These are phyloP conservation scores for Typhlichthys subterraneus DNA, from an alignment of 2,797 vertebrate species.

Conservation along the genomic window DNA sequence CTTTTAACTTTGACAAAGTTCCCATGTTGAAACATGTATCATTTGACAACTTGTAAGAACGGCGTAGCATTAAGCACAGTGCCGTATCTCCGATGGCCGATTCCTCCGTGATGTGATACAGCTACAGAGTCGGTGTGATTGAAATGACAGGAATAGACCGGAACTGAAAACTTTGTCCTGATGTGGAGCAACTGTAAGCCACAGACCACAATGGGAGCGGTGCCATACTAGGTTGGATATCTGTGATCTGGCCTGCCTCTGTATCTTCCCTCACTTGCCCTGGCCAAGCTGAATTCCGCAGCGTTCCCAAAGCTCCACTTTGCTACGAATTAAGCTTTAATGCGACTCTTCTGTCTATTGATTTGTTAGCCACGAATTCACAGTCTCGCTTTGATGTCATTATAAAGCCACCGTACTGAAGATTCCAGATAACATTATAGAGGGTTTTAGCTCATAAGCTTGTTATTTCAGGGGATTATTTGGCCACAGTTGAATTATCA, in stretches of 20 bases:
- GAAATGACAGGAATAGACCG: constrained; percentile 8
- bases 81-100: not conserved
- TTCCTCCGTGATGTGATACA: not conserved
- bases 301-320: constrained; percentile 72
- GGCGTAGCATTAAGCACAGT: not conserved
- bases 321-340: constrained; percentile 76
- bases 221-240: constrained; percentile 51
- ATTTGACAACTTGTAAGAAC: not conserved
- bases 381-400: constrained; percentile 82
- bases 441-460: constrained; percentile 82
- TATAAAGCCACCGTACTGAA: constrained; percentile 79
- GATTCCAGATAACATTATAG: constrained; percentile 82
- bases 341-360: constrained; percentile 76
- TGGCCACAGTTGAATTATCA: constrained; percentile 75
- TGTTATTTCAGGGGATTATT: constrained; percentile 84
- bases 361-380: constrained; percentile 78
- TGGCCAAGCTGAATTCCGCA: constrained; percentile 51
- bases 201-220: constrained; percentile 53
- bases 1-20: not conserved
- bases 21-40: not conserved
- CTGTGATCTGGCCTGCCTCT: constrained; percentile 58
- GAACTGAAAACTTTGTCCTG: constrained; percentile 38
- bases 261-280: constrained; percentile 24
- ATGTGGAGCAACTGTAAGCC: constrained; percentile 32
- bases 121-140: not conserved